Percentiles rank a stretch among this genome's conserved stretches.
phyloP scores from a whole-genome alignment of 2,888 invertebrate genomes.

The Colostygia pectinataria region DNA sequence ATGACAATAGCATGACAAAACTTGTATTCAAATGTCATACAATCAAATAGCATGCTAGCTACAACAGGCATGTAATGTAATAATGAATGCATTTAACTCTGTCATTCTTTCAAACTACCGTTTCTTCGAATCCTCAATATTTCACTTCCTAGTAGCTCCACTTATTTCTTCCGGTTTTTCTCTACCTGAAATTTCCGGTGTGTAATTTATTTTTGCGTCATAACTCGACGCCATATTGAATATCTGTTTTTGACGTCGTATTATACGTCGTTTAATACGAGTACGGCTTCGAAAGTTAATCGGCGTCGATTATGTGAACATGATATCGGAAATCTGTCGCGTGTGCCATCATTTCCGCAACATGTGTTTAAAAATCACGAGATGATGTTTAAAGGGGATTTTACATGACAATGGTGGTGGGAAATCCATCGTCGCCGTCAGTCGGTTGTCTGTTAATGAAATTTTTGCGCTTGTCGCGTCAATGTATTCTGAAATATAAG shows the following conservation, averaged over 20 bases:
- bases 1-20: too few relatives aligned
- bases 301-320: slow-evolving; percentile 68
- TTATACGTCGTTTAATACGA: slow-evolving; percentile 36
- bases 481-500: too few relatives aligned
- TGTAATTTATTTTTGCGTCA: slow-evolving; percentile 32
- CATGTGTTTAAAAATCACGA: slow-evolving; percentile 70
- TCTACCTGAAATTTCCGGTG: slow-evolving; percentile 30
- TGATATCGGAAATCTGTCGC: slow-evolving; percentile 79
- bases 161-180: slow-evolving; percentile 12
- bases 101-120: background rate
- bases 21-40: too few relatives aligned
- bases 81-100: too few relatives aligned
- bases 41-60: too few relatives aligned
- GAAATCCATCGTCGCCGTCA: background rate
- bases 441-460: background rate
- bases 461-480: too few relatives aligned
- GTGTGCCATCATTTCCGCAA: slow-evolving; percentile 60
- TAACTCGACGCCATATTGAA: slow-evolving; percentile 44
- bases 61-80: too few relatives aligned
- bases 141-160: background rate
- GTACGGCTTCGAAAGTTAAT: slow-evolving; percentile 53
- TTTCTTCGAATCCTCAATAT: background rate
- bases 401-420: slow-evolving; percentile 30
- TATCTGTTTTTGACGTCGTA: slow-evolving; percentile 50
- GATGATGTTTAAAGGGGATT: slow-evolving; percentile 40